phyloP scores from a whole-genome alignment of 2,888 invertebrate species.

The Labia minor region DNA sequence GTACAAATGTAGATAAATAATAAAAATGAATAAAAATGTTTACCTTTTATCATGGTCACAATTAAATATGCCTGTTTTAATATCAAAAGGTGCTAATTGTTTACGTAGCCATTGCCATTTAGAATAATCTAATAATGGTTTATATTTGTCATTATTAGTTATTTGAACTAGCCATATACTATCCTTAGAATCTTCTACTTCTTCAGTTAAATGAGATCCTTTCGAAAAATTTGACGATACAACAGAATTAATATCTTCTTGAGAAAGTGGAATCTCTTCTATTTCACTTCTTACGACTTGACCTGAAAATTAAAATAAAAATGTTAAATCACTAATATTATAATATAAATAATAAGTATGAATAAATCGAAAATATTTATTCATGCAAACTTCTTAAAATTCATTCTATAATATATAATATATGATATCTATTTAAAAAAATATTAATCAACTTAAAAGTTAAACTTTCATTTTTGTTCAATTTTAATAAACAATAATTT shows the following conservation, averaged over 20 bases:
- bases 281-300: conserved; percentile 29
- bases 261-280: conserved; percentile 26
- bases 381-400: too few relatives aligned
- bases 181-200: conserved; percentile 44
- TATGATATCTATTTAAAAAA: too few relatives aligned
- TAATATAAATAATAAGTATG: too few relatives aligned
- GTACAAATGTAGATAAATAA: too few relatives aligned
- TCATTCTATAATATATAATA: too few relatives aligned
- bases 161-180: conserved; percentile 43
- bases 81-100: conserved; percentile 38
- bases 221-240: conserved; percentile 29
- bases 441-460: too few relatives aligned
- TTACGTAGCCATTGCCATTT: conserved; percentile 37
- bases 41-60: conserved; percentile 39
- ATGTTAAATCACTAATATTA: not conserved
- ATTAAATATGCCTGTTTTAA: conserved; percentile 39
- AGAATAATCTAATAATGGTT: conserved; percentile 31
- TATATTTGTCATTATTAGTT: conserved; percentile 28
- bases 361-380: too few relatives aligned
- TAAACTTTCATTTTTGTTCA: too few relatives aligned
- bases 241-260: conserved; percentile 22
- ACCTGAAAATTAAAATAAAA: conserved; percentile 25
- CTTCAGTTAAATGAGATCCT: conserved; percentile 30
- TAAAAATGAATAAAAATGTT: too few relatives aligned
- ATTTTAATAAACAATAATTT: too few relatives aligned